These are phyloP conservation scores for Stigmatopora argus DNA, from an alignment of 2,113 vertebrate genomes.

Conservation along the genomic window DNA sequence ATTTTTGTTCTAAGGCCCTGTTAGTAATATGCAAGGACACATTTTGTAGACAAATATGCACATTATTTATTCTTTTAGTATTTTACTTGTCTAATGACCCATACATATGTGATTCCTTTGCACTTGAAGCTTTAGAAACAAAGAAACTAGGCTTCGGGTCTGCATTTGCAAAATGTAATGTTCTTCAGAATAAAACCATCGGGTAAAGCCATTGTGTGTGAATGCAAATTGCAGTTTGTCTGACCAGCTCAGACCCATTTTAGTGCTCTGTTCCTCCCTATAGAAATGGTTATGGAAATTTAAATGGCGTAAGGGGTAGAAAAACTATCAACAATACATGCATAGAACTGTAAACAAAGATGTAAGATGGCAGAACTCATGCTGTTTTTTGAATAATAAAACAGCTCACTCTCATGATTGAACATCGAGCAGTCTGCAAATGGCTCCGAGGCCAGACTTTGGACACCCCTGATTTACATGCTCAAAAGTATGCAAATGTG, in stretches of 20 bases:
- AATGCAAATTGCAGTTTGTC: neutral
- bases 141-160: neutral
- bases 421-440: neutral
- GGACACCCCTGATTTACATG: slow-evolving; percentile 7
- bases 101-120: neutral
- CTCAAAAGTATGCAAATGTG: slow-evolving; percentile 7
- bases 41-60: no score
- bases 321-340: neutral
- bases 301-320: neutral
- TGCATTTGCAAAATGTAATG: neutral
- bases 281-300: neutral
- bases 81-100: no score
- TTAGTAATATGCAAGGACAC: no score
- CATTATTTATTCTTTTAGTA: no score
- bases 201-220: neutral
- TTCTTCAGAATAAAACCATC: neutral
- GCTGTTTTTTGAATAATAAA: neutral
- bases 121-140: neutral
- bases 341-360: neutral
- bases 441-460: neutral
- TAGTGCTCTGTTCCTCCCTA: neutral
- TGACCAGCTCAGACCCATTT: neutral
- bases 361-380: neutral
- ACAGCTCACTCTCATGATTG: neutral
- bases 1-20: no score